These are phyloP conservation scores for Formica exsecta DNA, from an alignment of 1,140 invertebrate species.

Conservation along the genomic window DNA sequence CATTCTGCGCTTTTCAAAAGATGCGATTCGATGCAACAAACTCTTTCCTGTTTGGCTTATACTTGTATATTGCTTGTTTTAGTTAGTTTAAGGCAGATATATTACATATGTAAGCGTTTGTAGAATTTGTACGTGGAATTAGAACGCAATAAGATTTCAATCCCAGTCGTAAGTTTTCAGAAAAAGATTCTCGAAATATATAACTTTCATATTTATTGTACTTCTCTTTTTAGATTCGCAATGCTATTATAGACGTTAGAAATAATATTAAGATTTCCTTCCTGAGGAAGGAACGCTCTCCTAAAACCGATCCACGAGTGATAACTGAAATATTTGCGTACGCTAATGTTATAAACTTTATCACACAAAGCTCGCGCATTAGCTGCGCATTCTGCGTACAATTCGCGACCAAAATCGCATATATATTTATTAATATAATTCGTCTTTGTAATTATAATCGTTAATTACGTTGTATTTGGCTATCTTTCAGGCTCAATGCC, in stretches of 20 bases:
- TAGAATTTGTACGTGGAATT: not conserved
- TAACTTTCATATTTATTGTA: not conserved
- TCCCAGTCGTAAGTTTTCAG: not conserved
- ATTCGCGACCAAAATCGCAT: not conserved
- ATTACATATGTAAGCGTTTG: not conserved
- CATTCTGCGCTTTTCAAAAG: not conserved
- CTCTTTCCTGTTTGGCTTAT: not conserved
- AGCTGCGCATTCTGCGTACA: not conserved
- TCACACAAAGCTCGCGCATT: slow-evolving; percentile 30
- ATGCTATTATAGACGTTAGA: not conserved
- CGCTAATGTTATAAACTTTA: slow-evolving; percentile 18
- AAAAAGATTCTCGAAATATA: not conserved
- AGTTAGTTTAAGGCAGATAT: slow-evolving; percentile 7
- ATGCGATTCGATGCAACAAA: not conserved
- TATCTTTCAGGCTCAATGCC: slow-evolving; percentile 50
- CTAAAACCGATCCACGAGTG: not conserved
- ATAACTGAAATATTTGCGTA: slow-evolving; percentile 2
- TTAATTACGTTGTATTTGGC: slow-evolving; percentile 74
- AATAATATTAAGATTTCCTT: not conserved
- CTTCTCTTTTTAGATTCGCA: slow-evolving; percentile 3
- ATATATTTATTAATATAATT: slow-evolving; percentile 35
- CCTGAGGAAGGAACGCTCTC: not conserved
- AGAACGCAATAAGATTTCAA: slow-evolving; percentile 18
- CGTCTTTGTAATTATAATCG: slow-evolving; percentile 60
- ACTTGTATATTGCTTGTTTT: not conserved